Percentiles rank a stretch among this genome's conserved stretches.
Conservation (phyloP, 2,113 vertebrate species). For the Scomber colias region DNA sequence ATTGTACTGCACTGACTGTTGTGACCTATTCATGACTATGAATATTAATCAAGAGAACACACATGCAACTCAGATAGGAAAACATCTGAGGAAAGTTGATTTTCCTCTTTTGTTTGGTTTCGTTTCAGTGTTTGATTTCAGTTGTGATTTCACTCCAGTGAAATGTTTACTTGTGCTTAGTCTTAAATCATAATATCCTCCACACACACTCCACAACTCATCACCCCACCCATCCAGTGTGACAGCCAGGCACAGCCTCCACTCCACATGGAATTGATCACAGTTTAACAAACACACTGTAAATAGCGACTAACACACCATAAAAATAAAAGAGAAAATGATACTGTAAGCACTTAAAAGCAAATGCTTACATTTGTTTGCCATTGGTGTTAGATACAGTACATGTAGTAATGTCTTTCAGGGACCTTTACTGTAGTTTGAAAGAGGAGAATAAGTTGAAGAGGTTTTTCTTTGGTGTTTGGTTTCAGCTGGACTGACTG, state of each 20-base stretch:
- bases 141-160: conserved; percentile 15
- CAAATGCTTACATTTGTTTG: conserved; percentile 11
- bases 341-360: not conserved
- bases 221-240: conserved; percentile 9
- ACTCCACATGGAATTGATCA: conserved; percentile 52
- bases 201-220: not conserved
- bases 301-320: conserved; percentile 43
- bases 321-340: conserved; percentile 26
- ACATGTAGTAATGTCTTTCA: conserved; percentile 10
- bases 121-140: not conserved
- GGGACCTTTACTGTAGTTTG: not conserved
- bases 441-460: not conserved
- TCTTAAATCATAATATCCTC: not conserved
- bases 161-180: conserved; percentile 5
- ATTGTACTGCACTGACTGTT: too few relatives aligned
- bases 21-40: too few relatives aligned
- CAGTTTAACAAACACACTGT: conserved; percentile 34
- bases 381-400: not conserved
- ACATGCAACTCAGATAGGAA: too few relatives aligned
- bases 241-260: not conserved
- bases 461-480: not conserved
- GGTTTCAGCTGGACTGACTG: not conserved
- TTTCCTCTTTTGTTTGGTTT: not conserved
- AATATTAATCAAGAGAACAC: too few relatives aligned
- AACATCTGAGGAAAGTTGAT: too few relatives aligned